These are phyloP conservation scores for Druceiella hillmani DNA, from an alignment of 2,888 invertebrate species.

Conservation along the genomic window DNA sequence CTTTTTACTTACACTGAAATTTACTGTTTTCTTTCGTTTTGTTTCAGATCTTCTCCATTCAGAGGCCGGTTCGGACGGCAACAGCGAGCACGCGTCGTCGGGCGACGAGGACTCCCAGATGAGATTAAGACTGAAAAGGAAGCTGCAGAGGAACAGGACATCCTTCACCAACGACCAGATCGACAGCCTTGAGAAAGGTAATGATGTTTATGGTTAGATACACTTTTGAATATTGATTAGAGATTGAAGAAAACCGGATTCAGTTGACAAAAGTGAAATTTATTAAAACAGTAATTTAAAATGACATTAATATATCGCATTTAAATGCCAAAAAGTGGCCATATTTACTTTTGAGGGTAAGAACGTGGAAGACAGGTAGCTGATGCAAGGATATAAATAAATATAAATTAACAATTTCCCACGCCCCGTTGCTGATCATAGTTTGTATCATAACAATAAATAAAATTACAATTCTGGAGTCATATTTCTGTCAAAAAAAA, in stretches of 20 bases:
- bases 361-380: too few species aligned
- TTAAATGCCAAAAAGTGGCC: too few species aligned
- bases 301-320: too few species aligned
- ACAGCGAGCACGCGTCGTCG: slow-evolving; percentile 86
- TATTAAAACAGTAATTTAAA: too few species aligned
- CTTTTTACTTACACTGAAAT: slow-evolving; percentile 1
- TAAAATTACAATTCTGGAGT: too few species aligned
- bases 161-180: slow-evolving; percentile 99
- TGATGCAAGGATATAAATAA: too few species aligned
- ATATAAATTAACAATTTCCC: too few species aligned
- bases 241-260: not conserved
- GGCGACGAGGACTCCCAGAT: slow-evolving; percentile 89
- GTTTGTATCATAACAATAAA: too few species aligned
- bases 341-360: too few species aligned
- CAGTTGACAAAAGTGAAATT: not conserved
- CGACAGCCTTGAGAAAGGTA: slow-evolving; percentile 98
- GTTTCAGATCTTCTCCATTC: slow-evolving; percentile 53
- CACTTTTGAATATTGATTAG: not conserved
- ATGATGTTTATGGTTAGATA: slow-evolving; percentile 24
- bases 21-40: slow-evolving; percentile 5
- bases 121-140: slow-evolving; percentile 88
- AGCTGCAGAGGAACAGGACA: slow-evolving; percentile 94
- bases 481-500: too few species aligned
- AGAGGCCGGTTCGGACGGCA: slow-evolving; percentile 73
- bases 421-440: too few species aligned